phyloP scores from a whole-genome alignment of 2,888 invertebrate genomes.

The Rhagonycha lutea region DNA sequence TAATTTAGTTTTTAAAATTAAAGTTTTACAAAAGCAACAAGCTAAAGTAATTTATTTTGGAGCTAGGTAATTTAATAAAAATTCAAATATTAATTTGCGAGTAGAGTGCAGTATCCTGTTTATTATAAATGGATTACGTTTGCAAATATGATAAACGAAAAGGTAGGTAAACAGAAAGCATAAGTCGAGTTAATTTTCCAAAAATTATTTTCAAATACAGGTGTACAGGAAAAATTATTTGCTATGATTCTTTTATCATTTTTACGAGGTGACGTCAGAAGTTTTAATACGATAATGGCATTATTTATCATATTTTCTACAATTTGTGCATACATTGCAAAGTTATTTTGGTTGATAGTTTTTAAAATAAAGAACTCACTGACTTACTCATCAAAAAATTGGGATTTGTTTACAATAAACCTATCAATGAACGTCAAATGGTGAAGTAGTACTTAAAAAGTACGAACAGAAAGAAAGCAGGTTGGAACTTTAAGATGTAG shows the following conservation, averaged over 20 bases:
- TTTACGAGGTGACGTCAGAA: neutral
- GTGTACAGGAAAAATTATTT: neutral
- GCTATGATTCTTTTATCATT: neutral
- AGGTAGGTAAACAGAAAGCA: conserved; percentile 36
- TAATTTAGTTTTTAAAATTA: neutral
- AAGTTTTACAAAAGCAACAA: conserved; percentile 20
- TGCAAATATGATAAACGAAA: conserved; percentile 42
- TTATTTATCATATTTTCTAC: neutral
- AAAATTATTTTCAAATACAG: conserved; percentile 20
- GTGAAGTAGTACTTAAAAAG: no score
- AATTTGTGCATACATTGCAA: no score
- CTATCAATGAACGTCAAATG: no score
- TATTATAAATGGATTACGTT: conserved; percentile 46
- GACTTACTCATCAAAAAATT: neutral
- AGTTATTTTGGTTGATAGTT: neutral
- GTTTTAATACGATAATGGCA: neutral
- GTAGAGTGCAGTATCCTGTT: conserved; percentile 43
- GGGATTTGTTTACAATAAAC: neutral
- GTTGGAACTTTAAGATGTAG: no score
- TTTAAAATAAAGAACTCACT: neutral
- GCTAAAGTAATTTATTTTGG: conserved; percentile 18
- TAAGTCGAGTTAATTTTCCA: conserved; percentile 35
- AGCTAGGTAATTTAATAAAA: conserved; percentile 43
- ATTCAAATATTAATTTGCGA: conserved; percentile 46
- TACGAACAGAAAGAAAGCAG: no score